Evolutionary conservation across 2,888 invertebrate species (phyloP), one percentile per base, ranked within the genome.

Genomic region (Thera obeliscata): DNA sequence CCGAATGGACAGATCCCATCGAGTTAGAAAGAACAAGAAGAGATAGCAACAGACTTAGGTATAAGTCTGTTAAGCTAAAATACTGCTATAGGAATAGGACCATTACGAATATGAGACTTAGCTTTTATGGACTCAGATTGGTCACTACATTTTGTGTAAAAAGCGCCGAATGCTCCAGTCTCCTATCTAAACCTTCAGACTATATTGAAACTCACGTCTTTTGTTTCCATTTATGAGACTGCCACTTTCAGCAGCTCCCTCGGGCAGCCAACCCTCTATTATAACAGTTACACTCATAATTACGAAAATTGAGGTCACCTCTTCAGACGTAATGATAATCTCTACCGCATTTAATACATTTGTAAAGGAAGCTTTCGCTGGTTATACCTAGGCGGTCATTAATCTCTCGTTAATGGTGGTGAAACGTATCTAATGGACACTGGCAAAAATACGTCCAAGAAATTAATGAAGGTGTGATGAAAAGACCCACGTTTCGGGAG

Each of bases 381-480:
- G 67, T 62, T 72, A 69, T 62, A 63, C 52, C 64, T 60, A 66
- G 67, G 54, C 52, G 61, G 60, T 84, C 89, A 89, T 90, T 89
- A 90, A 90, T 90, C 88, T 89, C 76, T 71, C 76, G 78, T 84
- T 41, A 88, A 88, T 83, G 86, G 86, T 76, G 73, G 76, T 69
- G 74, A 86, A 87, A 86, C 88, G 87, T 89, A 86, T 85, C 86
- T 88, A 89, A 90, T 89, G 88, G 89, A 87, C 87, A 88, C 85
- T 79, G 87, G 87, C 87, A 89, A 89, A 89, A 90, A 87, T 88
- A 87, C 87, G 81, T 74, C 78, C 81, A 43, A 70, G 80, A 88
- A 89, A 90, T 90, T 89, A 89, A 90, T 89, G 87, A 82, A 87
- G 81, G 78, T 54, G 61, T 68, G 66, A 60, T 66, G 69, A 66